Evolutionary conservation across 2,888 invertebrate genomes (phyloP), one percentile per base, ranked within the genome.

Genomic region (Pseudococcus longispinus): DNA sequence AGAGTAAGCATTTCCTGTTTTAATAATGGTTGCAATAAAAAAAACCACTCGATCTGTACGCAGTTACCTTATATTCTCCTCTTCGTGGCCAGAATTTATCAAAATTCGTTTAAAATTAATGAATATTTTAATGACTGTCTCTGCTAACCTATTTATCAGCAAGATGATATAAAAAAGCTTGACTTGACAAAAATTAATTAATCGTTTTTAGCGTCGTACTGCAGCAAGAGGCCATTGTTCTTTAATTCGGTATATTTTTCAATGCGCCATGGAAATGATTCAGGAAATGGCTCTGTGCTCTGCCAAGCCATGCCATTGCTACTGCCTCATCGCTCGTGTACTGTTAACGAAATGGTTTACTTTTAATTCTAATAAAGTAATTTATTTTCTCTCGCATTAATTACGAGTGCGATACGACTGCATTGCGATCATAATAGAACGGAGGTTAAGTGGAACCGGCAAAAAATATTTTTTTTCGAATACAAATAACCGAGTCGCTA

Each of bases 101-200:
- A 77, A 77, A 77, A n/a, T 77, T 77, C 32, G 29, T 77, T 77
- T 20, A 20, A 77, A 77, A 77, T 77, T 42, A 77, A 77, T 77
- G 77, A 77, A 77, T 20, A 74, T 32, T 74, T 74, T 74, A 74
- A 74, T 42, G 77, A 77, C 37, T 42, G 42, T 42, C 77, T 37
- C 77, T 42, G n/a, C 37, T 77, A 77, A 77, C 77, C 77, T 77
- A 77, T 77, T 77, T 77, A 77, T 77, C 42, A n/a, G 77, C 42
- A 13, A 42, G 2, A 29, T 18, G 77, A 5, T 20, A 23, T 6
- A 77, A 77, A 77, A 42, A 37, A 1, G 42, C 77, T 37, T 20
- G 26, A 29, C 37, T 77, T 20, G 77, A 42, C n/a, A 77, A 77
- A 77, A 77, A 77, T 77, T 77, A 77, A 77, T 77, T 77, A 77